These are phyloP conservation scores for Lagocephalus sceleratus DNA, from an alignment of 2,797 vertebrate genomes.

Conservation along the genomic window DNA sequence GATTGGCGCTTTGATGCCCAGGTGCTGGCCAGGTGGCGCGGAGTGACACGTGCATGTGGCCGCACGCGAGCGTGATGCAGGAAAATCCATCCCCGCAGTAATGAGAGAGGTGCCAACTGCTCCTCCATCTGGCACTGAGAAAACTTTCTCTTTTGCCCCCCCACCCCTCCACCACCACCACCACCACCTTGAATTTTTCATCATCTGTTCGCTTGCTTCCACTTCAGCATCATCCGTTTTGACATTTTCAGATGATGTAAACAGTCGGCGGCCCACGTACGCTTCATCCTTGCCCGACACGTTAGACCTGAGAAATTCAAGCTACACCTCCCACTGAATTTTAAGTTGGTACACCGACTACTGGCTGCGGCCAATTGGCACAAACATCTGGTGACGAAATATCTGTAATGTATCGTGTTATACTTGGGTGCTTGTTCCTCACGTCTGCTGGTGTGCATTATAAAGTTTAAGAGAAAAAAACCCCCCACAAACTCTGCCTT, in stretches of 20 bases:
- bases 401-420: constrained; percentile 4
- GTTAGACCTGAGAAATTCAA: constrained; percentile 51
- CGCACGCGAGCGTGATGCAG: constrained; percentile 45
- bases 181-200: constrained; percentile 41
- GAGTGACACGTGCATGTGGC: constrained; percentile 53
- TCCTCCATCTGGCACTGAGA: constrained; percentile 77
- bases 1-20: constrained; percentile 76
- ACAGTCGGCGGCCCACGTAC: constrained; percentile 48
- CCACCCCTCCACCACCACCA: neutral
- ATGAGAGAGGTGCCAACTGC: constrained; percentile 78
- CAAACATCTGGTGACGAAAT: constrained; percentile 53
- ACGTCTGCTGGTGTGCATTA: too few relatives aligned
- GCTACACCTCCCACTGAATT: constrained; percentile 51
- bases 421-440: too few relatives aligned
- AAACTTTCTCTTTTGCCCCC: constrained; percentile 47
- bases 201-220: constrained; percentile 64
- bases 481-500: too few relatives aligned
- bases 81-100: constrained; percentile 71
- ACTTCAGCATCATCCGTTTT: constrained; percentile 57
- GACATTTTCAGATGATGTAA: constrained; percentile 65
- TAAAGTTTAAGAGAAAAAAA: too few relatives aligned
- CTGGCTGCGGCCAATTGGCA: constrained; percentile 42
- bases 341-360: constrained; percentile 34
- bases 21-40: constrained; percentile 74
- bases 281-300: constrained; percentile 34